Base-by-base conservation (phyloP, 2,888 invertebrate species). In the Theretra japonica region DNA sequence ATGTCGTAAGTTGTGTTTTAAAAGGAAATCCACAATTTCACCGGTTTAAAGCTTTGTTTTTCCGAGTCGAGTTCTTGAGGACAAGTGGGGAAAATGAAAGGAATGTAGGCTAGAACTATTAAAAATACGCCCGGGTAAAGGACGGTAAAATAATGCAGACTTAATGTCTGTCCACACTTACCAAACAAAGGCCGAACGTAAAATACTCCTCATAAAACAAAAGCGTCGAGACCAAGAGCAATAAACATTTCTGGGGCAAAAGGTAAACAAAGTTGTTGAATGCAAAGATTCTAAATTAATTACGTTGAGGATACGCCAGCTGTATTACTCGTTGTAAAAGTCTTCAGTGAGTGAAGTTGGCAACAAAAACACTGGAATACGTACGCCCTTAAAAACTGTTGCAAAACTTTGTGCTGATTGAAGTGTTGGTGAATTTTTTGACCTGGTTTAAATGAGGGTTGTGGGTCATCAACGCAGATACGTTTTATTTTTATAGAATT, bases 1-100 rank as follows among this genome's bases (percentile, higher is more conserved):
- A 72, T 58, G 21, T 25, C 56, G 57, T 72, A 53, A 56, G 30
- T 60, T 70, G 72, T 62, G 53, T 62, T 41, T 53, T 62, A 62
- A 62, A 70, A 30, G 15, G 21, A 62, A 41, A 65, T 65, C 5
- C 23, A 23, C 48, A 23, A 23, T 58, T 25, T 4, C 17, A 15
- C 3, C 25, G 62, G 21, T 21, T 33, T 41, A 41, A 21, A 62
- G 21, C 21, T 62, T 62, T 11, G 8, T 62, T 33, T 62, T 41
- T 2, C 41, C 41, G 15, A 41, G 41, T 11, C 41, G 41, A 41
- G 41, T 3, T 11, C 41, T 41, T 41, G 41, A 41, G 15, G 41
- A 41, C 15, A 41, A 41, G 41, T 41, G 41, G 41, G 41, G 41
- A 41, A 11, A 11, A 41, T 11, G 53, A 53, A n/a, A 53, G n/a